Conservation (phyloP, 2,113 vertebrate genomes). For the Prionailurus bengalensis region DNA sequence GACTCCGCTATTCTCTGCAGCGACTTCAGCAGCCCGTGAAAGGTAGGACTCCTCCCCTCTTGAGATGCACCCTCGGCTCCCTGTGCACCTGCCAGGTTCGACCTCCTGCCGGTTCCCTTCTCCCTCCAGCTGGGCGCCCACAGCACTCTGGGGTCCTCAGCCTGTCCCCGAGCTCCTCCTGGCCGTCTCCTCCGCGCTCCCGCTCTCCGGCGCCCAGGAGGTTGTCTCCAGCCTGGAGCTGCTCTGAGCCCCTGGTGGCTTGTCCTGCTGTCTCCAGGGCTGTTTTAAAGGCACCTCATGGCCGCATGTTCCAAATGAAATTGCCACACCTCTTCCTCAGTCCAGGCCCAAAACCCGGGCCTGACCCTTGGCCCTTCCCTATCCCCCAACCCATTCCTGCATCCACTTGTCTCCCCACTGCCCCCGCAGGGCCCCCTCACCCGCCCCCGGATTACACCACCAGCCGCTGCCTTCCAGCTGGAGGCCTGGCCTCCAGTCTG, state of each 20-base stretch:
- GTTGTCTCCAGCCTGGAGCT: neutral
- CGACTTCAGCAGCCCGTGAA: neutral
- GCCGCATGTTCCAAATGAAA: neutral
- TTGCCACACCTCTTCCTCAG: rapidly evolving
- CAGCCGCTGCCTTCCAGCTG: neutral
- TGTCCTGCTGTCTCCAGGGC: neutral
- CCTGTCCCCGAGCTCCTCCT: neutral
- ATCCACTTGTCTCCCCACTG: neutral
- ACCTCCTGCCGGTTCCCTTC: too few species aligned
- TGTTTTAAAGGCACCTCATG: neutral
- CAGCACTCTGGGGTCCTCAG: neutral
- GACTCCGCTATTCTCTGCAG: neutral
- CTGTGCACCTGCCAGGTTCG: neutral
- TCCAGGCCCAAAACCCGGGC: neutral
- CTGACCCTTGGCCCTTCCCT: too few species aligned
- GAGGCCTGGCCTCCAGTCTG: neutral
- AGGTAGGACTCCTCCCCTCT: neutral
- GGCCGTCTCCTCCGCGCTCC: neutral
- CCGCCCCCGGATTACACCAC: neutral
- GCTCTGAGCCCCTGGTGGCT: neutral
- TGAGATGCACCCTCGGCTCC: rapidly evolving
- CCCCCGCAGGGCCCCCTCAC: neutral
- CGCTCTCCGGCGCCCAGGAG: neutral
- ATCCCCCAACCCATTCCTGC: rapidly evolving
- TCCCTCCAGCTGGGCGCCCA: too few species aligned